These are phyloP conservation scores for Larimichthys polyactis DNA, from an alignment of 2,113 vertebrate genomes.

Conservation along the genomic window DNA sequence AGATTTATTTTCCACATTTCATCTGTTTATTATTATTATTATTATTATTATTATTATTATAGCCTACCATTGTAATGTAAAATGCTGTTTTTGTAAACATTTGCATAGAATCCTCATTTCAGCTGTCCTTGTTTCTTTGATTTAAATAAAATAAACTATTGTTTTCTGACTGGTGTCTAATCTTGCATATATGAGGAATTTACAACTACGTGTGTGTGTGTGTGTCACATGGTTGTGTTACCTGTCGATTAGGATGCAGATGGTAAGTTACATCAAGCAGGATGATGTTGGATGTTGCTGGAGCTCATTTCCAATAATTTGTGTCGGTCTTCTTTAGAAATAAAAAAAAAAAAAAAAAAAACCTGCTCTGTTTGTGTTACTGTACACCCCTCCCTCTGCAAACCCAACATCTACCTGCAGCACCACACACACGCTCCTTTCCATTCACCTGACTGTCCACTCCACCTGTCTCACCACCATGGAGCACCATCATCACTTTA, in stretches of 20 bases:
- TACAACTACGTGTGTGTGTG: background rate
- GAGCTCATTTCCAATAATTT: background rate
- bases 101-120: conserved; percentile 31
- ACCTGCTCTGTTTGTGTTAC: background rate
- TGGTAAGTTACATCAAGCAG: background rate
- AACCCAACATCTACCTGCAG: too few relatives aligned
- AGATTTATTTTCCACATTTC: conserved; percentile 29
- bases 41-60: conserved; percentile 2
- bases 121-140: conserved; percentile 19
- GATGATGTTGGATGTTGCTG: background rate
- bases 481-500: too few relatives aligned
- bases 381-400: too few relatives aligned
- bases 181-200: conserved; percentile 8
- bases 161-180: conserved; percentile 55
- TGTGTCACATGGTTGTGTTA: background rate
- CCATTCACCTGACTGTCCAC: too few relatives aligned
- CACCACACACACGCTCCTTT: too few relatives aligned
- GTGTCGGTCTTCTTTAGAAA: background rate
- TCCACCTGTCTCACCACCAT: too few relatives aligned
- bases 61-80: conserved; percentile 19
- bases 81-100: conserved; percentile 41
- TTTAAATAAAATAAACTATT: conserved; percentile 67
- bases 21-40: conserved; percentile 10
- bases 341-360: rapidly evolving
- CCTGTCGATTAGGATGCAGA: background rate